Percentiles rank a stretch among this genome's conserved stretches.
Evolutionary conservation across 2,113 vertebrate species (phyloP).

Genomic region (Pomatostomus ruficeps): DNA sequence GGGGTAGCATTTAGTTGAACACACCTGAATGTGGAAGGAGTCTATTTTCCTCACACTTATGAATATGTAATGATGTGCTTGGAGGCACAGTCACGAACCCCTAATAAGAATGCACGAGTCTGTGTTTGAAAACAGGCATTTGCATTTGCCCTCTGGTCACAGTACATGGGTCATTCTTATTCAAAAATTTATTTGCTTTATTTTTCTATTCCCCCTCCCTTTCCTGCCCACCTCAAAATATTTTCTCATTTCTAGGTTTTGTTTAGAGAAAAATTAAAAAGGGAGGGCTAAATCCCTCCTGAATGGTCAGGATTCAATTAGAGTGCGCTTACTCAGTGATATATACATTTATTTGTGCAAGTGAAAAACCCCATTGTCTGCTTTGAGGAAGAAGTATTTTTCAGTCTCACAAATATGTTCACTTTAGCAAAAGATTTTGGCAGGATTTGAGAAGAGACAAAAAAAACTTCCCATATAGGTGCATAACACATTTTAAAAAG

Average conservation of each 20-base stretch:
- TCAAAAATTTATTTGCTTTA: slow-evolving; percentile 69
- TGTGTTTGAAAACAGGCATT: slow-evolving; percentile 74
- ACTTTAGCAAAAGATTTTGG: background rate
- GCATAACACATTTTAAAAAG: background rate
- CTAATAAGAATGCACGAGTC: slow-evolving; percentile 70
- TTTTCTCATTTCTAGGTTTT: slow-evolving; percentile 52
- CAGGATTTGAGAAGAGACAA: background rate
- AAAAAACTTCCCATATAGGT: background rate
- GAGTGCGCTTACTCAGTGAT: background rate
- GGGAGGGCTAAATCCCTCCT: slow-evolving; percentile 5
- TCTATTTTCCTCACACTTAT: slow-evolving; percentile 49
- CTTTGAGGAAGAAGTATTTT: background rate
- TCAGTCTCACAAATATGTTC: background rate
- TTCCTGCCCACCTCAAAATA: slow-evolving; percentile 33
- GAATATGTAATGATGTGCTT: slow-evolving; percentile 67
- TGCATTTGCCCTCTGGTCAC: slow-evolving; percentile 75
- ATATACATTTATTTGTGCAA: background rate
- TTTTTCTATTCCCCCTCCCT: slow-evolving; percentile 37
- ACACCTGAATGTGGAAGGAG: slow-evolving; percentile 64
- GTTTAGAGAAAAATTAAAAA: slow-evolving; percentile 41
- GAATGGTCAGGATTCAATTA: slow-evolving; percentile 32
- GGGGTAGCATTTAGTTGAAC: slow-evolving; percentile 47
- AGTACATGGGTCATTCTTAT: slow-evolving; percentile 66
- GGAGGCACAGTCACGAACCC: slow-evolving; percentile 64
- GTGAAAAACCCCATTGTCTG: slow-evolving; percentile 32